Percentiles rank a stretch among this genome's conserved stretches.
Conservation (phyloP, 2,888 invertebrate species). For the Charanyca ferruginea region DNA sequence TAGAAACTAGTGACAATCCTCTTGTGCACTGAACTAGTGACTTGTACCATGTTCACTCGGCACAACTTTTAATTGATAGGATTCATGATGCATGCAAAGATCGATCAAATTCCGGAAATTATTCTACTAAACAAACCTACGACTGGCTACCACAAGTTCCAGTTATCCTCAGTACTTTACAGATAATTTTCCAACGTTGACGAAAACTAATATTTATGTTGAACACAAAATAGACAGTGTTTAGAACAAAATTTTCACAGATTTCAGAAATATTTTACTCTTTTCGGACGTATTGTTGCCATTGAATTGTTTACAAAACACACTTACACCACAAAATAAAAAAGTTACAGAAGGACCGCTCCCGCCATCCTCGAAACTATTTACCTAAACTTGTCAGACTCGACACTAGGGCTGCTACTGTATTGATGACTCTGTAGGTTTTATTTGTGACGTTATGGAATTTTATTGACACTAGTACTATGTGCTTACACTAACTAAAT, state of each 20-base stretch:
- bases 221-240: not conserved
- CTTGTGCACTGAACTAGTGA: not conserved
- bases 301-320: conserved; percentile 19
- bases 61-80: conserved; percentile 30
- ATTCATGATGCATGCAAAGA: not conserved
- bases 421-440: no score
- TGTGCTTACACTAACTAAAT: conserved; percentile 21
- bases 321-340: no score
- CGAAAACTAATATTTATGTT: not conserved
- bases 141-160: not conserved
- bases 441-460: no score
- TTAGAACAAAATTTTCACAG: not conserved
- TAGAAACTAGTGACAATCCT: conserved; percentile 2
- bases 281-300: conserved; percentile 4
- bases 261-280: not conserved
- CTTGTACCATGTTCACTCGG: not conserved
- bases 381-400: no score
- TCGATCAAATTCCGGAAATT: not conserved
- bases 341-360: no score
- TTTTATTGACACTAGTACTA: no score
- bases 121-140: not conserved
- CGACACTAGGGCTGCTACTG: no score
- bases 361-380: no score
- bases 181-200: no score
- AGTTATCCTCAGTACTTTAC: not conserved